Evolutionary conservation across 2,888 invertebrate genomes (phyloP), one percentile per base, ranked within the genome.

Genomic region (Graphium colonna): DNA sequence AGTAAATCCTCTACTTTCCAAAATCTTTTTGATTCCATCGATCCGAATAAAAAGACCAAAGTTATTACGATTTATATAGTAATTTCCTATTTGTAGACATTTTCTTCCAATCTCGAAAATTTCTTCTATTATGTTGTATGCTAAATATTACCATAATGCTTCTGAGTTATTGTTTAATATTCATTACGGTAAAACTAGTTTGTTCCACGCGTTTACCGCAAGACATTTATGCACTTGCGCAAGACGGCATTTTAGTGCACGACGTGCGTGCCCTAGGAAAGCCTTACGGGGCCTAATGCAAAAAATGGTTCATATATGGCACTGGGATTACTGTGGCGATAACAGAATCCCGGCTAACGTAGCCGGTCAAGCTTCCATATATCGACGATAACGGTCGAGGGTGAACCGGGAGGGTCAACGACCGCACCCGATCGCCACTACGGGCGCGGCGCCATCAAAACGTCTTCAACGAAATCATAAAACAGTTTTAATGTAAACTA

Each of bases 371-470:
- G 85, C 84, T 85, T 78, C 86, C 86, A 71, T 86, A 84, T 77
- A 85, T 70, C 69, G 79, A 71, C 73, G 74, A 77, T 88, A 88
- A 86, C 87, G 86, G 88, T 82, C 63, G 71, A 78, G 78, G 84
- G 81, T 81, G 78, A 72, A 73, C 69, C 63, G 60, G 63, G 61
- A 60, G 68, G 84, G 81, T 83, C 81, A 75, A 68, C 60, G 83
- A 75, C 80, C 83, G 73, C 65, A 71, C 77, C 77, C 73, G 63
- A 60, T 61, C 61, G 67, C 71, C 63, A 65, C 64, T 65, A 65
- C 65, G 59, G 71, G 68, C 63, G 61, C 60, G 62, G 61, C 62
- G 65, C 60, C 69, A 64, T 55, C 50, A 50, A 16, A 33, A n/a
- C 39, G 33, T 33, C 33, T 9, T n/a, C n/a, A n/a, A n/a, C n/a